Percentiles rank a stretch among this genome's conserved stretches.
Evolutionary conservation across 1,140 invertebrate genomes (phyloP).

Genomic region (Zaprionus lachaisei): DNA sequence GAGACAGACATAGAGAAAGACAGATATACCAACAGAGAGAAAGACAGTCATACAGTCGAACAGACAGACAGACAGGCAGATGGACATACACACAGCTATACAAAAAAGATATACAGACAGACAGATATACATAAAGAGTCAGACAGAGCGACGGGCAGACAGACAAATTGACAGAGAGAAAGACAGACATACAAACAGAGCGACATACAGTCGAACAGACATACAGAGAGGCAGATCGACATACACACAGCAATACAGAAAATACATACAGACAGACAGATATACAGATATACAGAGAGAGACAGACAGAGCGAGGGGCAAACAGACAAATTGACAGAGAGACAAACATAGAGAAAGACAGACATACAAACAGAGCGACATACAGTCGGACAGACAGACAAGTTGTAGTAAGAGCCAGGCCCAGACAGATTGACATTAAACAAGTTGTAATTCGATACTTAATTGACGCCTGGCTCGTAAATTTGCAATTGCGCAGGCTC

Average conservation of each 20-base stretch:
- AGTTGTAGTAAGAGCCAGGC: conserved; percentile 47
- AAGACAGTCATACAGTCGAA: no score
- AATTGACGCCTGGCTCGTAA: conserved; percentile 84
- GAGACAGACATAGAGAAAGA: no score
- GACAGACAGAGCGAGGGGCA: conserved; percentile 16
- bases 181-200: conserved; percentile 34
- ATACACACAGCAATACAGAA: no score
- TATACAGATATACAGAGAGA: conserved; percentile 19
- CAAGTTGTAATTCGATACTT: conserved; percentile 85
- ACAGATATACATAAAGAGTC: conserved; percentile 23
- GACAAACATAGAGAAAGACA: conserved; percentile 21
- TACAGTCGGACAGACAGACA: conserved; percentile 36
- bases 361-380: conserved; percentile 31
- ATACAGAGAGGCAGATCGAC: background rate
- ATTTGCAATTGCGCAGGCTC: conserved; percentile 75
- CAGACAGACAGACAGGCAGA: no score
- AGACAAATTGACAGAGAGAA: conserved; percentile 34
- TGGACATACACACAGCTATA: no score
- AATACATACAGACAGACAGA: background rate
- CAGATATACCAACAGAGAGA: no score
- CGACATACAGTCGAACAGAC: conserved; percentile 28
- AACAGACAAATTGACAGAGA: conserved; percentile 34
- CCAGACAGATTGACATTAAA: conserved; percentile 84
- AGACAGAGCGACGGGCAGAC: conserved; percentile 13
- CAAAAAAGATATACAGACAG: conserved; percentile 1